A percentile compares a stretch with the other conserved stretches of the same genome.
These are phyloP conservation scores for Myripristis jacobus DNA, from an alignment of 2,797 vertebrate genomes.

Conservation along the genomic window DNA sequence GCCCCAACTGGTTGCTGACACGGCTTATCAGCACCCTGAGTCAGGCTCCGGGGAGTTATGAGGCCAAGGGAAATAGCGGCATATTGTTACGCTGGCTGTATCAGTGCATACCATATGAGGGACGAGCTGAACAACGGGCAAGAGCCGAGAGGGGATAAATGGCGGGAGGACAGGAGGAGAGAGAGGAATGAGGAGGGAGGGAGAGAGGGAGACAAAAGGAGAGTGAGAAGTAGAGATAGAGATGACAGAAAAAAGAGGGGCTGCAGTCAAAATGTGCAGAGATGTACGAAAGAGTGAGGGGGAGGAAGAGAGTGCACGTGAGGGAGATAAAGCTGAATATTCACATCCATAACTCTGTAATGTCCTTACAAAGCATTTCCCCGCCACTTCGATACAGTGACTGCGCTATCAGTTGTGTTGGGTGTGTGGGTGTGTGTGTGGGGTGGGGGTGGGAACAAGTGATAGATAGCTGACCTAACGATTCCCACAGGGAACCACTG, in stretches of 20 bases:
- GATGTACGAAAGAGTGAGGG: background rate
- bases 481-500: slow-evolving; percentile 14
- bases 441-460: background rate
- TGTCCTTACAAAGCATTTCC: slow-evolving; percentile 17
- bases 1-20: slow-evolving; percentile 58
- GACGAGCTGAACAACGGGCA: slow-evolving; percentile 7
- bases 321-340: slow-evolving; percentile 13
- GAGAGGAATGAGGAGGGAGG: background rate
- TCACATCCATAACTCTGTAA: slow-evolving; percentile 3
- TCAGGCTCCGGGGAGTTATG: slow-evolving; percentile 74
- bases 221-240: slow-evolving; percentile 7
- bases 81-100: slow-evolving; percentile 61
- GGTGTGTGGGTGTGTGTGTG: slow-evolving; percentile 3
- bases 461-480: slow-evolving; percentile 44
- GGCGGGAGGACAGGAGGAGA: slow-evolving; percentile 4
- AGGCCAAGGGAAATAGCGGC: slow-evolving; percentile 48
- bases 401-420: background rate
- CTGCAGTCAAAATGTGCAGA: slow-evolving; percentile 8
- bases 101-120: slow-evolving; percentile 57
- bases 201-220: background rate
- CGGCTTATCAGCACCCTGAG: slow-evolving; percentile 69
- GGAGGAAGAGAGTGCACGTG: background rate
- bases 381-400: background rate
- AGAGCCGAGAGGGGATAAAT: slow-evolving; percentile 14
- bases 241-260: background rate